Evolutionary conservation across 2,888 invertebrate genomes (phyloP).

Genomic region (Leptura quadrifasciata): DNA sequence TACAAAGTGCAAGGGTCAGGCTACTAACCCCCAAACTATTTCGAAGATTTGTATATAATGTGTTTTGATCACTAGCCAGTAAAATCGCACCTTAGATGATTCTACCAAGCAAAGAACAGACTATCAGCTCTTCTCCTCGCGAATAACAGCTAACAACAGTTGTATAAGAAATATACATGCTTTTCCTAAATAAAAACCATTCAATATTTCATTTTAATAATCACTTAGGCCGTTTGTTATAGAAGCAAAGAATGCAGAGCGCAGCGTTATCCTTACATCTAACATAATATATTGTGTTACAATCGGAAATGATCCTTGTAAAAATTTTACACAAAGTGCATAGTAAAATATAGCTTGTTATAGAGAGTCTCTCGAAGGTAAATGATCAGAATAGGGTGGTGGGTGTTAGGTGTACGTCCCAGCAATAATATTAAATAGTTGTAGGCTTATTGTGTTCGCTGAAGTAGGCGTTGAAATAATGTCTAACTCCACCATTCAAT

Average conservation of each 20-base stretch:
- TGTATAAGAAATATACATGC: constrained; percentile 10
- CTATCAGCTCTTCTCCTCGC: not conserved
- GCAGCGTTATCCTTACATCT: constrained; percentile 18
- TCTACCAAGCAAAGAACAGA: not conserved
- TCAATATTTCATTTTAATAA: constrained; percentile 40
- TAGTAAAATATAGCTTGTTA: constrained; percentile 45
- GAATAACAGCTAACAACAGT: constrained; percentile 16
- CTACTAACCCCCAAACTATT: too few relatives aligned
- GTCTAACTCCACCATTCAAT: constrained; percentile 56
- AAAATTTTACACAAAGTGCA: constrained; percentile 24
- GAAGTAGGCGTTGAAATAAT: constrained; percentile 63
- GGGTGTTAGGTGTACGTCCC: constrained; percentile 49
- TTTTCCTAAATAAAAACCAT: constrained; percentile 19
- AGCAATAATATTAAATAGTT: constrained; percentile 48
- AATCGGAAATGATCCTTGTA: constrained; percentile 28
- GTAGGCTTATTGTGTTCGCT: constrained; percentile 56
- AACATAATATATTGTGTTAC: constrained; percentile 29
- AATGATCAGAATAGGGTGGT: constrained; percentile 50
- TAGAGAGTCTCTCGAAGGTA: constrained; percentile 46
- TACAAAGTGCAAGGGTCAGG: too few relatives aligned
- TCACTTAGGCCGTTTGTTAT: constrained; percentile 34
- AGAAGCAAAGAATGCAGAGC: constrained; percentile 23
- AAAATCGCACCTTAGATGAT: too few relatives aligned
- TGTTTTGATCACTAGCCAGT: too few relatives aligned
- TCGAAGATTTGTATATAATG: too few relatives aligned